Evolutionary conservation across 37 sponge, comb jelly and placozoan species (phyloP).

Genomic region (Aplysina aerophoba): DNA sequence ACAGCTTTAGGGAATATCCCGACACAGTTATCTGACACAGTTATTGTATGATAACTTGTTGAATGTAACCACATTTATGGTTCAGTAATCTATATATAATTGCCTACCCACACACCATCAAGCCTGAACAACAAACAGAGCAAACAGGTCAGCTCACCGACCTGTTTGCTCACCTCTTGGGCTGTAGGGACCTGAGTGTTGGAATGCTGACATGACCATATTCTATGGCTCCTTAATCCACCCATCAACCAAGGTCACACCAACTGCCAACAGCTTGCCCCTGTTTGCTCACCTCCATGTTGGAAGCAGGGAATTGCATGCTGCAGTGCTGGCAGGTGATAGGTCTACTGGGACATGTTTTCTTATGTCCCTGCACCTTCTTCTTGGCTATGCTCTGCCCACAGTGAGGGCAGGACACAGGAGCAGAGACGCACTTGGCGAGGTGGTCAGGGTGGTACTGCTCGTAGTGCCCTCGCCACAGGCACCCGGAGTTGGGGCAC

Average conservation of each 20-base stretch:
- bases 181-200: neutral
- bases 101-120: no score
- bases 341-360: conserved; percentile 42
- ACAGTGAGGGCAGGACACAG: conserved; percentile 57
- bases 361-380: conserved; percentile 36
- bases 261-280: no score
- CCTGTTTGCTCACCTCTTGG: conserved; percentile 53
- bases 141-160: no score
- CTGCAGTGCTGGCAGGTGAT: conserved; percentile 47
- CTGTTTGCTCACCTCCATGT: conserved; percentile 51
- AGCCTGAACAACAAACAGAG: no score
- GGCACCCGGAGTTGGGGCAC: conserved; percentile 52
- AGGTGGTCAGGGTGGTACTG: conserved; percentile 47
- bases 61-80: no score
- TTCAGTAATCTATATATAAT: no score
- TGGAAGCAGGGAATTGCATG: neutral
- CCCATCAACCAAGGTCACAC: no score
- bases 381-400: neutral
- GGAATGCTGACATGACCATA: conserved; percentile 63
- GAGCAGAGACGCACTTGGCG: conserved; percentile 30
- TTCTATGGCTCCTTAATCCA: no score
- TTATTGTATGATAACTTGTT: no score
- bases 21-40: no score
- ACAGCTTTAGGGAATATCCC: no score
- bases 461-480: conserved; percentile 65